Evolutionary conservation across 2,797 vertebrate genomes (phyloP).

Genomic region (Choloepus didactylus): DNA sequence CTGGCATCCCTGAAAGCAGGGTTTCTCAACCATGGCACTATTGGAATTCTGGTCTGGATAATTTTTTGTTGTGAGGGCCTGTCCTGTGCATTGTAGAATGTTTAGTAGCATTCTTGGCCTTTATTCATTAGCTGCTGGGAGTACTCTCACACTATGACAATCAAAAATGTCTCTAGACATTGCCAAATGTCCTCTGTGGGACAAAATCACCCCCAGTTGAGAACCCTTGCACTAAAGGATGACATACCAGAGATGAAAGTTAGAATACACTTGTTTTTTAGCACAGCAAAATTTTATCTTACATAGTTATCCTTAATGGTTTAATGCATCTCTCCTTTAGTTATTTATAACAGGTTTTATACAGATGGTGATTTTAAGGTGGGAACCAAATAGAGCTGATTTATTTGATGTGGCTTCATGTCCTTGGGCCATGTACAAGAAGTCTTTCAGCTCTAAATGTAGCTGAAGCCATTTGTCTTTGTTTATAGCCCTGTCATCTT

Average conservation of each 20-base stretch:
- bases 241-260: background rate
- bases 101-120: background rate
- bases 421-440: background rate
- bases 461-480: background rate
- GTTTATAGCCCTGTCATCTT: slow-evolving; percentile 31
- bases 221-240: background rate
- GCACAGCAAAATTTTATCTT: background rate
- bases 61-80: background rate
- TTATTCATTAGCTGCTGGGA: background rate
- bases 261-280: background rate
- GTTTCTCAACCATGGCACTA: background rate
- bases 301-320: background rate
- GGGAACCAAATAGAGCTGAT: slow-evolving; percentile 28
- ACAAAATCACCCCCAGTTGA: background rate
- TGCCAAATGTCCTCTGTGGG: background rate
- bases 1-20: background rate
- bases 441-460: background rate
- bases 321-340: background rate
- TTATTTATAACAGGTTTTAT: slow-evolving; percentile 13
- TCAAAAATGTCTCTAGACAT: background rate
- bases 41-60: background rate
- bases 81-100: background rate
- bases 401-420: background rate
- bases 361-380: background rate
- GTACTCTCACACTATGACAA: background rate